Evolutionary conservation across 30 jellyfish, hydroid and myxozoan genomes (phyloP).

Genomic region (Catostylus mosaicus): DNA sequence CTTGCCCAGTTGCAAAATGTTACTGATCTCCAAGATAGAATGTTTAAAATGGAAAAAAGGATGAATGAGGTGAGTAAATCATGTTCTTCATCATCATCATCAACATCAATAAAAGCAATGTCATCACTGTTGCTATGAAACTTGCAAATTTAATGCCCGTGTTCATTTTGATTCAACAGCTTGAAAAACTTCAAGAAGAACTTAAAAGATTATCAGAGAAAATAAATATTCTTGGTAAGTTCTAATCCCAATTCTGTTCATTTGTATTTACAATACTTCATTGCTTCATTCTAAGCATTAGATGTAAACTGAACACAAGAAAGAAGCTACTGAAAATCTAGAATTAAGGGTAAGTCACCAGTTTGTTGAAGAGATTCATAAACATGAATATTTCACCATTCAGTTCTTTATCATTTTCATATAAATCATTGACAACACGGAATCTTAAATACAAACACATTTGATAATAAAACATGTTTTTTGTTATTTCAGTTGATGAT

Average conservation of each 20-base stretch:
- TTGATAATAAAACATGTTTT: too few species aligned
- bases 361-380: too few species aligned
- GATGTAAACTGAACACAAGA: too few species aligned
- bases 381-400: too few species aligned
- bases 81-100: background rate
- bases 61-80: conserved; percentile 44
- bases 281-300: too few species aligned
- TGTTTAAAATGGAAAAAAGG: conserved; percentile 47
- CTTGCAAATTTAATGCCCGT: background rate
- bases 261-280: too few species aligned
- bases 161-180: background rate
- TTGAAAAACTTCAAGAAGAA: conserved; percentile 56
- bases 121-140: background rate
- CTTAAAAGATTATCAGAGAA: conserved; percentile 36
- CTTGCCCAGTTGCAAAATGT: conserved; percentile 51
- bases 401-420: too few species aligned
- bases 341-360: too few species aligned
- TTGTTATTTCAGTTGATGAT: conserved; percentile 40
- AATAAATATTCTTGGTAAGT: conserved; percentile 45
- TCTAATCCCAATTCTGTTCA: too few species aligned
- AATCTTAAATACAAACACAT: too few species aligned
- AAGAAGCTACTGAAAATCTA: too few species aligned
- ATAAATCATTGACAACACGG: too few species aligned
- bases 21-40: conserved; percentile 53
- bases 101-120: background rate